Evolutionary conservation across 2,797 vertebrate species (phyloP).

Genomic region (Poliocrania exsul): DNA sequence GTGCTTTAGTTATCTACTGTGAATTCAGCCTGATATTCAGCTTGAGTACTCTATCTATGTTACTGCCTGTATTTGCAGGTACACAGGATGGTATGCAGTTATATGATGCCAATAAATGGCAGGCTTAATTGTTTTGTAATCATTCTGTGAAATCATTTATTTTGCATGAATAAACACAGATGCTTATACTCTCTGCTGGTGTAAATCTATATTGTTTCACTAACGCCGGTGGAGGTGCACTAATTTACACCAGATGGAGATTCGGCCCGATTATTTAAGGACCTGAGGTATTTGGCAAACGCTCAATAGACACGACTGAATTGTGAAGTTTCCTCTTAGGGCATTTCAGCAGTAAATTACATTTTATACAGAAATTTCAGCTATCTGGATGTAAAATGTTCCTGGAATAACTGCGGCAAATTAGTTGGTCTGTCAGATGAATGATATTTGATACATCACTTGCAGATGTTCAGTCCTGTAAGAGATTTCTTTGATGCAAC

Average conservation of each 20-base stretch:
- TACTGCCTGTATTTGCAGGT: conserved; percentile 23
- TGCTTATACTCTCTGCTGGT: neutral
- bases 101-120: conserved; percentile 18
- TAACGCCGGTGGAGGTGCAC: neutral
- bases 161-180: conserved; percentile 65
- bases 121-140: conserved; percentile 61
- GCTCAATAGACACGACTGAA: conserved; percentile 19
- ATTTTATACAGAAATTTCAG: conserved; percentile 53
- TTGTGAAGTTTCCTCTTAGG: conserved; percentile 51
- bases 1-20: conserved; percentile 39
- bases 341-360: conserved; percentile 57
- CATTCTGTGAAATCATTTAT: conserved; percentile 50
- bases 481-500: conserved; percentile 64
- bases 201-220: neutral
- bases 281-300: conserved; percentile 45
- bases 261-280: conserved; percentile 45
- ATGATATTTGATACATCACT: conserved; percentile 28
- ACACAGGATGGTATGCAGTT: neutral
- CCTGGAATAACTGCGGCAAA: conserved; percentile 61
- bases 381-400: conserved; percentile 68
- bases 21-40: conserved; percentile 39
- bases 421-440: conserved; percentile 65
- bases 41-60: neutral
- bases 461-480: conserved; percentile 64
- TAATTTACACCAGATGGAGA: conserved; percentile 34